Evolutionary conservation across 1,140 invertebrate species (phyloP), one percentile per base, ranked within the genome.

Genomic region (Sitobion miscanthi): DNA sequence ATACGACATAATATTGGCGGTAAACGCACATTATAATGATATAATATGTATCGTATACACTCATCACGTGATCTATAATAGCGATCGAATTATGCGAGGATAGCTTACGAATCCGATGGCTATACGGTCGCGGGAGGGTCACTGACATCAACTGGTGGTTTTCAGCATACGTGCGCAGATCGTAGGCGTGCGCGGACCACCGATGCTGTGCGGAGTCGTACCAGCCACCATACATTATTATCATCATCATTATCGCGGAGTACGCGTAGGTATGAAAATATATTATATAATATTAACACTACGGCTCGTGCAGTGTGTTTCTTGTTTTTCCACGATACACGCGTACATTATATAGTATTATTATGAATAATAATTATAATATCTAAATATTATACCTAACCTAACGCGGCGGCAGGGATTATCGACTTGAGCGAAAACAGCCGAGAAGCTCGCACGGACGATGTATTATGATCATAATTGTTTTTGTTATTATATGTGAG

Each of bases 141-240:
- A 89, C 87, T 89, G 87, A 90, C 88, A 62, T 62, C 54, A 42
- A 42, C 42, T 3, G 42, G 62, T n/a, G 35, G 88, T 62, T 38
- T 90, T 90, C 54, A 62, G 35, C 14, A 77, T 45, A 42, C 38
- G 54, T 20, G 87, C 49, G 62, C n/a, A 17, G 14, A 77, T 17
- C 35, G 88, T 57, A 62, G 88, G 54, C 88, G 88, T 90, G 88
- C 88, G 88, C 14, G 30, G 54, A 90, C 88, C 54, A 90, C 25
- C 87, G 35, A 57, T 57, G n/a, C 62, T 57, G 87, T 25, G 3
- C n/a, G n/a, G 4, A 30, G 23, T 89, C 35, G 47, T 87, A 49
- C 30, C 14, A 35, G 38, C 23, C 23, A 49, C 23, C 20, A n/a
- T 23, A 77, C n/a, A n/a, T 77, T 69, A n/a, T 69, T 77, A 62